A percentile compares a stretch with the other conserved stretches of the same genome.
Conservation (phyloP, 2,113 vertebrate species). For the Stigmatopora argus region DNA sequence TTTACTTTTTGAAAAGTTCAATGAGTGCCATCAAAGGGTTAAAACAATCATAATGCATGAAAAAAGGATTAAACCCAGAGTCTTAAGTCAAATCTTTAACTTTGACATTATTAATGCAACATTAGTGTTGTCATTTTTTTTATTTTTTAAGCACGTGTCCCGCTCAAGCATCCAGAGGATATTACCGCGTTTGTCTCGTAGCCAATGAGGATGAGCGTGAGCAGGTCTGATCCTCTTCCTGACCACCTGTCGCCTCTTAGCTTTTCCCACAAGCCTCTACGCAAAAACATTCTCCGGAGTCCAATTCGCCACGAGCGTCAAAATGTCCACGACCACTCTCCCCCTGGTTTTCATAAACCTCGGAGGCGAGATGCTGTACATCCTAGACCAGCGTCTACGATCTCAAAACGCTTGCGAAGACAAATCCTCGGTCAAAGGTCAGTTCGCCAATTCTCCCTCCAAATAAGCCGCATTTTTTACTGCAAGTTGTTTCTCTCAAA, state of each 20-base stretch:
- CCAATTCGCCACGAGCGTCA: slow-evolving; percentile 3
- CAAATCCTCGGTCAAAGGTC: slow-evolving; percentile 80
- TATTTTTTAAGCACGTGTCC: background rate
- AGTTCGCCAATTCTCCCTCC: background rate
- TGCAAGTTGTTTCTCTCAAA: slow-evolving; percentile 15
- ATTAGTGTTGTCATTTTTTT: background rate
- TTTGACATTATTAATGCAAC: no score
- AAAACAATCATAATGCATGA: no score
- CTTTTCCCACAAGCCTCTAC: slow-evolving; percentile 18
- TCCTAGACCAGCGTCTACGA: slow-evolving; percentile 84
- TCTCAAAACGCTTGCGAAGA: slow-evolving; percentile 79
- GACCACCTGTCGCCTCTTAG: slow-evolving; percentile 59
- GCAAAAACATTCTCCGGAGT: slow-evolving; percentile 10
- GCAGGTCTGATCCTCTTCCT: slow-evolving; percentile 53
- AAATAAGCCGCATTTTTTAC: background rate
- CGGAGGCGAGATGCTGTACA: slow-evolving; percentile 91
- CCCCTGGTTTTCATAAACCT: slow-evolving; percentile 88
- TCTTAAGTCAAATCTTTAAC: no score
- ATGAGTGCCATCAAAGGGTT: no score
- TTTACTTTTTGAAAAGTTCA: no score
- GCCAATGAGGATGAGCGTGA: slow-evolving; percentile 44
- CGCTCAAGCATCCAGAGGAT: no score
- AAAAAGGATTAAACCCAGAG: no score
- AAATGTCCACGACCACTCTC: slow-evolving; percentile 80
- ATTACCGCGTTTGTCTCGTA: slow-evolving; percentile 20